phyloP scores from a whole-genome alignment of 2,797 vertebrate genomes.

The Helicolenus hilgendorfi region DNA sequence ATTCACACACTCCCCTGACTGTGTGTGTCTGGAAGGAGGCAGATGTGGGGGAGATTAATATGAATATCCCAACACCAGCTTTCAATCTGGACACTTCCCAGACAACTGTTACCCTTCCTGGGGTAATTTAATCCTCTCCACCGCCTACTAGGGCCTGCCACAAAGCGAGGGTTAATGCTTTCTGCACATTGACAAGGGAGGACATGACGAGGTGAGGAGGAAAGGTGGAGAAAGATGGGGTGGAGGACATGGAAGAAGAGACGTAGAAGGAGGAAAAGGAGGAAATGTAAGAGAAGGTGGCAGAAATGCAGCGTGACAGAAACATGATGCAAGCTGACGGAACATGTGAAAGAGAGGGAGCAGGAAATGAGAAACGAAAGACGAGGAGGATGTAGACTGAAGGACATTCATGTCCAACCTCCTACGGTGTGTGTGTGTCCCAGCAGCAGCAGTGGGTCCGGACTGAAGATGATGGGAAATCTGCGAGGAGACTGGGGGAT shows the following conservation, averaged over 20 bases:
- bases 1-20: conserved; percentile 5
- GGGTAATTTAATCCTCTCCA: conserved; percentile 50
- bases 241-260: conserved; percentile 16
- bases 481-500: conserved; percentile 12
- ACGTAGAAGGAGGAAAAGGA: conserved; percentile 8
- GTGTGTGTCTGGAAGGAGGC: conserved; percentile 4
- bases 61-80: conserved; percentile 11
- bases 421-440: conserved; percentile 33
- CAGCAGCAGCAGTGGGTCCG: conserved; percentile 21
- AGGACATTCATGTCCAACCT: conserved; percentile 31
- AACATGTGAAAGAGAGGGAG: conserved; percentile 23
- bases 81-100: conserved; percentile 48
- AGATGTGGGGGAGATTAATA: conserved; percentile 50
- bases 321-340: background rate
- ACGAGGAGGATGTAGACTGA: conserved; percentile 24
- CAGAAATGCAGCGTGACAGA: background rate
- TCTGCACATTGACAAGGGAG: conserved; percentile 68
- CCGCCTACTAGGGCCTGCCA: conserved; percentile 6
- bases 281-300: conserved; percentile 17
- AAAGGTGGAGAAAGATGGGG: conserved; percentile 18
- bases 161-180: conserved; percentile 65
- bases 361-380: conserved; percentile 19
- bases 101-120: conserved; percentile 42
- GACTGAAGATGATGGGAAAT: conserved; percentile 33
- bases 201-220: conserved; percentile 46